phyloP scores from a whole-genome alignment of 2,888 invertebrate genomes.

The Philereme vetulata region DNA sequence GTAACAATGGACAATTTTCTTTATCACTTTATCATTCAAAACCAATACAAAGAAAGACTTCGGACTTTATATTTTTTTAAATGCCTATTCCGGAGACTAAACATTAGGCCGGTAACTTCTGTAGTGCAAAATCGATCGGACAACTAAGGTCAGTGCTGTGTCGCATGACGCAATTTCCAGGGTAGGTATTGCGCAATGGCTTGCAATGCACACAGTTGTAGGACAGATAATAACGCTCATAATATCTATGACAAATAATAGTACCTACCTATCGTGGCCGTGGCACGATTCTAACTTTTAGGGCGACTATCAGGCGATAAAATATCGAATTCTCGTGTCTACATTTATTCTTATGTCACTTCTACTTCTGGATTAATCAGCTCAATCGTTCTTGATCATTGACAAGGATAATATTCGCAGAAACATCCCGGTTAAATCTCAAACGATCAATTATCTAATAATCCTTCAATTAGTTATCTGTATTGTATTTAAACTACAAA shows the following conservation, averaged over 20 bases:
- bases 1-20: neutral
- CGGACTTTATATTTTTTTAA: neutral
- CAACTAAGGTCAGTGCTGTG: slow-evolving; percentile 70
- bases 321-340: no score
- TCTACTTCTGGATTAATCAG: no score
- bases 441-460: slow-evolving; percentile 13
- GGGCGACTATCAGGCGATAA: neutral
- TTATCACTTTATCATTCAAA: neutral
- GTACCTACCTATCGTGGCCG: slow-evolving; percentile 4
- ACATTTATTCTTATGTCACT: no score
- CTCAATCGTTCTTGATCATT: no score
- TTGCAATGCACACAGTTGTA: slow-evolving; percentile 46
- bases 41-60: slow-evolving; percentile 19
- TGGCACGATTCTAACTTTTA: slow-evolving; percentile 11
- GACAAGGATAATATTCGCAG: no score
- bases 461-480: slow-evolving; percentile 25
- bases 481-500: slow-evolving; percentile 29
- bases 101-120: slow-evolving; percentile 16
- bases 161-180: slow-evolving; percentile 73
- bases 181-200: slow-evolving; percentile 69
- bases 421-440: neutral
- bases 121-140: slow-evolving; percentile 66
- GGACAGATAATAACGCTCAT: slow-evolving; percentile 23
- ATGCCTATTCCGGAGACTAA: slow-evolving; percentile 17
- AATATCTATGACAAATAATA: slow-evolving; percentile 25